Base-by-base conservation (phyloP, 2,797 vertebrate genomes). In the Dicrostonyx torquatus region DNA sequence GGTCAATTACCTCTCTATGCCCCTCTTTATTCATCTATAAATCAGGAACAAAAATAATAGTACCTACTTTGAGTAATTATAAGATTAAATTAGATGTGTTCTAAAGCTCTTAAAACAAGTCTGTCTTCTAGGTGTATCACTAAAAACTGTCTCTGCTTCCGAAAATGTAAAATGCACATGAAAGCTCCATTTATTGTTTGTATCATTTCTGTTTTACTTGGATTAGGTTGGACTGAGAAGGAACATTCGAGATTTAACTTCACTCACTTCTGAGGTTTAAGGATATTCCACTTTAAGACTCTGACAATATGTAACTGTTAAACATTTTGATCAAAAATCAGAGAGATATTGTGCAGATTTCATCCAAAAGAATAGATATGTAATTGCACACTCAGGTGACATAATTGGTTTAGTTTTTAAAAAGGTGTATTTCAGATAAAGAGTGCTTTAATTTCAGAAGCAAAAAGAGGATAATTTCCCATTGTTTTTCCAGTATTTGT, bases 291-390 rank as follows among this genome's bases (percentile, higher is more conserved):
- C 34, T 78, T 13, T 80, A 64, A 45, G 6, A 93, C 66, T 29
- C 60, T 82, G 72, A 66, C 45, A 91, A 45, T 75, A 85, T 1
- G 5, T 9, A 55, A 50, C 84, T 26, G 58, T 77, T 20, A 92
- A 87, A 87, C 72, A 7, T 60, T 94, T 95, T 89, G 17, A 43
- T 86, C 4, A 48, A 92, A 84, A 87, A 87, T 90, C 50, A 94
- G n/a, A 55, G 34, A 85, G n/a, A 68, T 48, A 80, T 77, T 89
- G 31, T 43, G 3, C 20, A 88, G 5, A 13, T 86, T 95, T 93
- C 24, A 76, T 9, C 17, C 10, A 83, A 76, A 89, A 91, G 70
- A 89, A 60, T 72, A 45, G 5, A 37, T 87, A 48, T 85, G 68
- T 15, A 94, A 78, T 92, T 64, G 5, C 17, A 26, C 73, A 20